Base-by-base conservation (phyloP, 2,113 vertebrate genomes). In the Euleptes europaea region DNA sequence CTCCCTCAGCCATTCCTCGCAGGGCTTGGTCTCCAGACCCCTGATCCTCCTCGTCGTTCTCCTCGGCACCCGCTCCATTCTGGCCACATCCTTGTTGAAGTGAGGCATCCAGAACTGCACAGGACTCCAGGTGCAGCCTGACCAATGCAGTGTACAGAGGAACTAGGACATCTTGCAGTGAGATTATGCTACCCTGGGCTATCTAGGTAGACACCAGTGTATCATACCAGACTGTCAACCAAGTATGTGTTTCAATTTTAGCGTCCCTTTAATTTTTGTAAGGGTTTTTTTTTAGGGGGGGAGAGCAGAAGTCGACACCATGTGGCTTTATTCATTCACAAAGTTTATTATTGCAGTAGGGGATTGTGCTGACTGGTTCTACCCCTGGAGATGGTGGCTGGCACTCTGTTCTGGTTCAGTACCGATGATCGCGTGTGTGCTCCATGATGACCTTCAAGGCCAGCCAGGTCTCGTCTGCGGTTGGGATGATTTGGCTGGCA, bases 401-500 rank as follows among this genome's bases (percentile, higher is more conserved):
- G 0, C 0, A 19, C 47, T 4, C 7, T 0, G 0, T 0, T 38
- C 17, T 51, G 0, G n/a, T 0, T 96, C 92, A 98, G 90, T 98
- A 97, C 8, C n/a, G 85, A 65, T 99, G 95, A 33, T 95, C 94
- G 35, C 19, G 31, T 2, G 97, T 80, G 78, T 99, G 90, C 40
- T 96, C 92, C 95, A 99, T 97, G 95, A 99, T 97, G 93, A 95
- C 86, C 92, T 93, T 97, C 87, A 99, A 93, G 0, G 88, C 98
- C 94, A 97, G 92, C 98, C 98, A 99, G 0, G 98, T 99, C 95
- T 99, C 99, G 86, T 88, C 0, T 2, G 99, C 98, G 0, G 97
- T 98, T 1, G 98, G 98, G 14, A 99, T 1, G 89, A 99, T 99
- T 95, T 99, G 96, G 0, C 79, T 96, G 93, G 98, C 97, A 0